Evolutionary conservation across 2,113 vertebrate genomes (phyloP).

Genomic region (Telmatochromis sp.): DNA sequence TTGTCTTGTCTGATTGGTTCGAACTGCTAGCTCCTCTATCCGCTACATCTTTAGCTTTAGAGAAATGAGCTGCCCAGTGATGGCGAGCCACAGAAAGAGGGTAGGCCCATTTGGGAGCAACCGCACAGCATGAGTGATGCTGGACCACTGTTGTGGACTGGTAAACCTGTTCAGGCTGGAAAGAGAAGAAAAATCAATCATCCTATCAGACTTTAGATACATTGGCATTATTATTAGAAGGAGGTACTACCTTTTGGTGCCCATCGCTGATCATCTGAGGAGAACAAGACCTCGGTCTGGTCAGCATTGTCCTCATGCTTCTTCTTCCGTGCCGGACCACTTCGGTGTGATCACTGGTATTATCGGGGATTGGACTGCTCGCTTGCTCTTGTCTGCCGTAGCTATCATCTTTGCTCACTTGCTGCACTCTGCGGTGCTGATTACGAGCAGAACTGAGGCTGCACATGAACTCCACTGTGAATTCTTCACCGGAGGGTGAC

Average conservation of each 20-base stretch:
- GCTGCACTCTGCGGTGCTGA: not conserved
- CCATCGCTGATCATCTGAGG: not conserved
- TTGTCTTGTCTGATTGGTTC: not conserved
- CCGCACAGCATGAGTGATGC: conserved; percentile 68
- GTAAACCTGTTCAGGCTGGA: conserved; percentile 37
- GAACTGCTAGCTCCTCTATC: not conserved
- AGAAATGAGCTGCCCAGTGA: conserved; percentile 9
- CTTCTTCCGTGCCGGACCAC: not conserved
- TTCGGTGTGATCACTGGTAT: not conserved
- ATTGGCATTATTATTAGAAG: not conserved
- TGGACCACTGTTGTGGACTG: conserved; percentile 75
- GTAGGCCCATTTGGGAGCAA: conserved; percentile 74
- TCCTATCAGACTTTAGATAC: not conserved
- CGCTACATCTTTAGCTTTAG: not conserved
- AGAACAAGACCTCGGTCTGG: not conserved
- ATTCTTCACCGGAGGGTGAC: conserved; percentile 73
- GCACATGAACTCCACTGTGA: conserved; percentile 79
- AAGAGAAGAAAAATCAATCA: not conserved
- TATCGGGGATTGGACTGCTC: not conserved
- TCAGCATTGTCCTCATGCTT: not conserved
- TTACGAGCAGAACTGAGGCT: conserved; percentile 69
- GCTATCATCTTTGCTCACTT: not conserved
- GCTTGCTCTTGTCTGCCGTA: not conserved
- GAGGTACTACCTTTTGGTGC: conserved; percentile 26
- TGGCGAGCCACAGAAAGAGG: conserved; percentile 77